Evolutionary conservation across 2,888 invertebrate species (phyloP).

Genomic region (Leptinotarsa rubiginosa): DNA sequence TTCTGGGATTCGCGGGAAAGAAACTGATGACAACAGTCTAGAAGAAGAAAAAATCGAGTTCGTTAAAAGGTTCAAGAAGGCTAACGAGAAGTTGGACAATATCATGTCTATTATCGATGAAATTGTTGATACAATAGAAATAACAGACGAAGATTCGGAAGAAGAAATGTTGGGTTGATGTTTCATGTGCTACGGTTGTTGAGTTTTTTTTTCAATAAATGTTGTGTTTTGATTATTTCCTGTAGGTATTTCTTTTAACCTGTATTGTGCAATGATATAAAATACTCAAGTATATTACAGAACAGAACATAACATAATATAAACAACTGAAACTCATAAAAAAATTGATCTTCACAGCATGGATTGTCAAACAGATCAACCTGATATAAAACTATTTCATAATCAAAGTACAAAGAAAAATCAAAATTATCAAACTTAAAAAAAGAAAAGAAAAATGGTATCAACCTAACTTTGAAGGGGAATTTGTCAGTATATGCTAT

Average conservation of each 20-base stretch:
- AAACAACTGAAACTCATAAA: too few species aligned
- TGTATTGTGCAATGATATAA: not conserved
- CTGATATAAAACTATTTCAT: too few species aligned
- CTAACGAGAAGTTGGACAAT: constrained; percentile 62
- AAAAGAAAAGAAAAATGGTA: too few species aligned
- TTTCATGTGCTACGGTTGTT: constrained; percentile 39
- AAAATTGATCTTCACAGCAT: too few species aligned
- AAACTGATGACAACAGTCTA: constrained; percentile 38
- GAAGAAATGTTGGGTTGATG: constrained; percentile 32
- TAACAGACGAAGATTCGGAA: constrained; percentile 49
- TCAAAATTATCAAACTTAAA: too few species aligned
- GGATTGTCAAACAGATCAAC: too few species aligned
- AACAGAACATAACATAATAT: too few species aligned
- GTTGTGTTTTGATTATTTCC: constrained; percentile 34
- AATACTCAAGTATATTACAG: too few species aligned
- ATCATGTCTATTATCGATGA: constrained; percentile 63
- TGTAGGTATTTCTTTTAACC: not conserved
- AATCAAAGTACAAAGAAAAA: too few species aligned
- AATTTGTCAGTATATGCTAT: too few species aligned
- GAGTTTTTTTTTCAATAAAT: constrained; percentile 37
- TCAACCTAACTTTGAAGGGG: too few species aligned
- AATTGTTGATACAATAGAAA: constrained; percentile 64
- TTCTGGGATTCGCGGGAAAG: not conserved
- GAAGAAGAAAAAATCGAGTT: constrained; percentile 46
- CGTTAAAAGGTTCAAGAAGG: constrained; percentile 58